Percentiles rank a stretch among this genome's conserved stretches.
phyloP scores from a whole-genome alignment of 2,797 vertebrate genomes.

The Cichlasoma orientale region DNA sequence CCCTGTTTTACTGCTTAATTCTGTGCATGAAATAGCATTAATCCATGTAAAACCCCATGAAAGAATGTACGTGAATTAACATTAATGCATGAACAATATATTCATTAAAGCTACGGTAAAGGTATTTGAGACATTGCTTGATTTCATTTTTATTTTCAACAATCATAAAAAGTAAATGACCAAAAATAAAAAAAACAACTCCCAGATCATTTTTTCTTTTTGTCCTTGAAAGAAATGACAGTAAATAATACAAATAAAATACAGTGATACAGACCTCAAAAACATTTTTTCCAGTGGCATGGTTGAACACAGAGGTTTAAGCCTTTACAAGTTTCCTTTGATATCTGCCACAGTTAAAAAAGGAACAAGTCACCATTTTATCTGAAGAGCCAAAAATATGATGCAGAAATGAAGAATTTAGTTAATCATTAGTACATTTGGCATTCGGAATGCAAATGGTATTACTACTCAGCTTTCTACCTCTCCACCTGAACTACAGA shows the following conservation, averaged over 20 bases:
- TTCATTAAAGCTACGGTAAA: neutral
- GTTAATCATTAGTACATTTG: neutral
- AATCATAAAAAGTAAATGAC: too few relatives aligned
- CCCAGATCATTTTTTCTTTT: neutral
- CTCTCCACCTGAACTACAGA: neutral
- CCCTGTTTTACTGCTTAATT: neutral
- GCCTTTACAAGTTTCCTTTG: neutral
- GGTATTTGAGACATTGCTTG: neutral
- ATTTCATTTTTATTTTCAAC: too few relatives aligned
- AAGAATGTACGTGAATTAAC: neutral
- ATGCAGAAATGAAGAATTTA: accelerated
- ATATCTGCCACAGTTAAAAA: neutral
- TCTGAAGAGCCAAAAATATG: neutral
- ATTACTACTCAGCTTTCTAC: neutral
- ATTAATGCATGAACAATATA: neutral
- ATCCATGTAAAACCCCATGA: neutral
- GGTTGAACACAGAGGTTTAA: too few relatives aligned
- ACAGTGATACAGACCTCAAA: too few relatives aligned
- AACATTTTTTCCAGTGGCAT: too few relatives aligned
- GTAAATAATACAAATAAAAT: too few relatives aligned
- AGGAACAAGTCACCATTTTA: neutral
- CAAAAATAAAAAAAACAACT: neutral
- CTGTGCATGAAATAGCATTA: neutral
- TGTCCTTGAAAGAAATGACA: too few relatives aligned
- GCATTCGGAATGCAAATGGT: neutral